Conservation (phyloP, 2,797 vertebrate species). For the Diplodus puntazzo region DNA sequence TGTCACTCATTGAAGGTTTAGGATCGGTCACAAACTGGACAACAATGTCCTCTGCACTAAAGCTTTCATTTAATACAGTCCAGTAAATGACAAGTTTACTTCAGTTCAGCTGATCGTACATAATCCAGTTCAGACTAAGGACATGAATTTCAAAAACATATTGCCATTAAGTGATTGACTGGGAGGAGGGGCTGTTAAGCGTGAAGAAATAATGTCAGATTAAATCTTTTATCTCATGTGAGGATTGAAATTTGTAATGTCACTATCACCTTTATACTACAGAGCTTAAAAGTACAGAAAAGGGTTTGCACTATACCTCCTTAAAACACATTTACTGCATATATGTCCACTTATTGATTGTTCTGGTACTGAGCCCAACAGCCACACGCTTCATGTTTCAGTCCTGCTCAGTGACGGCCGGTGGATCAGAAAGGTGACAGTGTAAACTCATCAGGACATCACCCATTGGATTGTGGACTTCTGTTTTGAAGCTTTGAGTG, state of each 20-base stretch:
- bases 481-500: too few relatives aligned
- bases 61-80: slow-evolving; percentile 59
- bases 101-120: slow-evolving; percentile 29
- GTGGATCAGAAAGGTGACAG: slow-evolving; percentile 8
- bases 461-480: too few relatives aligned
- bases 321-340: not conserved
- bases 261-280: slow-evolving; percentile 36
- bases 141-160: slow-evolving; percentile 62
- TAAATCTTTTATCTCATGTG: slow-evolving; percentile 56
- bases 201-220: slow-evolving; percentile 52
- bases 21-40: slow-evolving; percentile 1
- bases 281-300: slow-evolving; percentile 11
- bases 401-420: not conserved
- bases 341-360: not conserved
- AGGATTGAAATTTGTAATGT: slow-evolving; percentile 33
- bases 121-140: slow-evolving; percentile 66
- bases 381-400: not conserved
- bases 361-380: not conserved
- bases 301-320: not conserved
- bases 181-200: slow-evolving; percentile 46
- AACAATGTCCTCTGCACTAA: slow-evolving; percentile 30
- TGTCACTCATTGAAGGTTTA: slow-evolving; percentile 12
- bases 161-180: slow-evolving; percentile 76
- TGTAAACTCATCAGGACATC: too few relatives aligned
- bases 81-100: slow-evolving; percentile 51